A percentile compares a stretch with the other conserved stretches of the same genome.
Evolutionary conservation across 2,888 invertebrate genomes (phyloP).

Genomic region (Caenorhabditis sp.): DNA sequence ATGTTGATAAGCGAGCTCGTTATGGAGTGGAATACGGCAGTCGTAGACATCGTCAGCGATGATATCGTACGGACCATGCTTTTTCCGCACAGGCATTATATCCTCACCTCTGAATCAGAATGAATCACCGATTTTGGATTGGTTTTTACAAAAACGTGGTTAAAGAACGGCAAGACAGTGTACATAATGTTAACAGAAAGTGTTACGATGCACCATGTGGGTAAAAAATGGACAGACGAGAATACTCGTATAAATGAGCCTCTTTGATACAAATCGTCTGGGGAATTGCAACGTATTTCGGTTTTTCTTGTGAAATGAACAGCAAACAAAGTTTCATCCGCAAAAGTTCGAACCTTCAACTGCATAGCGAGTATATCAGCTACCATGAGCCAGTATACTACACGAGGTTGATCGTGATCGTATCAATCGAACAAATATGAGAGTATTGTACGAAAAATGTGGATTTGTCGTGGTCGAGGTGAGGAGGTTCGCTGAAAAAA

Average conservation of each 20-base stretch:
- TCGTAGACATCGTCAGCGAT: conserved; percentile 97
- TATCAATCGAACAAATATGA: conserved; percentile 12
- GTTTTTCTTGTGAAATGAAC: neutral
- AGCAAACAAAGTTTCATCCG: neutral
- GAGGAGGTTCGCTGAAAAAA: conserved; percentile 54
- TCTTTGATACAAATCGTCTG: conserved; percentile 27
- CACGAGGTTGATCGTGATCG: conserved; percentile 17
- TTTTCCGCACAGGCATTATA: conserved; percentile 72
- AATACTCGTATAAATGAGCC: conserved; percentile 22
- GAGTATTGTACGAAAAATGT: neutral
- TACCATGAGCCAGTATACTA: conserved; percentile 57
- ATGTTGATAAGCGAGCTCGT: conserved; percentile 96
- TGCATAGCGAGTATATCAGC: conserved; percentile 62
- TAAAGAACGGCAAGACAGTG: too few relatives aligned
- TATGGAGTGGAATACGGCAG: conserved; percentile 93
- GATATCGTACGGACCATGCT: conserved; percentile 85
- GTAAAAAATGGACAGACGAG: neutral
- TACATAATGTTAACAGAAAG: too few relatives aligned
- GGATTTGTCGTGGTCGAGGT: conserved; percentile 5
- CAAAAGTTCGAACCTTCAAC: conserved; percentile 45
- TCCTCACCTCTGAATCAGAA: conserved; percentile 53
- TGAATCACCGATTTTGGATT: too few relatives aligned
- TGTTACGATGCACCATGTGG: too few relatives aligned
- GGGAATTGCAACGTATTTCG: conserved; percentile 22
- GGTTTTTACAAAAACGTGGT: neutral